Base-by-base conservation (phyloP, 2,113 vertebrate species). In the Petromus typicus region DNA sequence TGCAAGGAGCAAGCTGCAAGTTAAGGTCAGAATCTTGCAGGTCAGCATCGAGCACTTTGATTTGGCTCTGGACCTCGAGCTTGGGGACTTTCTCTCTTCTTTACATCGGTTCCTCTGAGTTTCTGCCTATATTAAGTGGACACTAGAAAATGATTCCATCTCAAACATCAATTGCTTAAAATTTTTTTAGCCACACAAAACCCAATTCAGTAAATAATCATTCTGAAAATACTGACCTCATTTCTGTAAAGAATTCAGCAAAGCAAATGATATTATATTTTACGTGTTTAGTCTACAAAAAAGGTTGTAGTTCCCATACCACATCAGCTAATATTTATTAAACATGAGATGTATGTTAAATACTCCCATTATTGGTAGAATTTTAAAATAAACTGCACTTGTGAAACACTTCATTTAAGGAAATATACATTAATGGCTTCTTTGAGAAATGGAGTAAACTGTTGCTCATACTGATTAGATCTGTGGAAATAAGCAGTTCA, bases 91-190 rank as follows among this genome's bases (percentile, higher is more conserved):
- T 69, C 75, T 89, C 67, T 81, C 17, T 69, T 67, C 27, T 13
- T 66, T 59, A 1, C 71, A 17, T 16, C 69, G 20, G 10, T n/a
- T 40, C 3, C 43, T 89, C 5, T 23, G 8, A 75, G 34, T 73
- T 82, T 94, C 75, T 95, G 57, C 30, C 40, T 64, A 23, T 80
- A 37, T 73, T 59, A 63, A 10, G 7, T 63, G 67, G 86, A 71
- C 9, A 66, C 86, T 57, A 78, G 22, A 90, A 75, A 43, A n/a
- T 64, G 5, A 63, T 59, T 81, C 22, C 34, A 78, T 67, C 61
- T 86, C 23, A 32, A 71, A 67, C n/a, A 48, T 67, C 45, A 92
- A 57, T 81, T 71, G 22, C 22, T 90, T 85, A 89, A 94, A 93
- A 82, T 59, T 75, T 86, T 54, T 63, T 56, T 14, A 56, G 54